Conservation (phyloP, 2,888 invertebrate genomes). For the Drosophila leonis region DNA sequence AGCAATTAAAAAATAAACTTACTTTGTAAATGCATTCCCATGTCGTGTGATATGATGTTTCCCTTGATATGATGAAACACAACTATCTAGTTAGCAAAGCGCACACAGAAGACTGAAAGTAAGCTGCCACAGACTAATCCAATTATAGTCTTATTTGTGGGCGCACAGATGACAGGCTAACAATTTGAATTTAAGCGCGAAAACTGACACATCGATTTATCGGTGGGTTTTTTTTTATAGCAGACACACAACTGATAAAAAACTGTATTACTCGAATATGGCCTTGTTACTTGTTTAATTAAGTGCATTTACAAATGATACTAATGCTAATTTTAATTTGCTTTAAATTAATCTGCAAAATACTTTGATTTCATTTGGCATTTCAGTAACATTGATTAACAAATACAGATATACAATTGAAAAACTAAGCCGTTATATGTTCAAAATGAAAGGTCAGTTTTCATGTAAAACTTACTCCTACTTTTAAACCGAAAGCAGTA, state of each 20-base stretch:
- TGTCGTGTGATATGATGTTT: slow-evolving; percentile 5
- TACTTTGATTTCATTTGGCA: background rate
- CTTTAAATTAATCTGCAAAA: background rate
- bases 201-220: slow-evolving; percentile 8
- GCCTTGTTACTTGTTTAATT: background rate
- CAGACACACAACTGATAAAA: background rate
- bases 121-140: slow-evolving; percentile 46
- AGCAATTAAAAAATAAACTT: slow-evolving; percentile 16
- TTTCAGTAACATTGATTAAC: background rate
- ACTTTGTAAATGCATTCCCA: slow-evolving; percentile 71
- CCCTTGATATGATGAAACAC: slow-evolving; percentile 61
- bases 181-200: slow-evolving; percentile 35
- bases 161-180: background rate
- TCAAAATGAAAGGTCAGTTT: no score
- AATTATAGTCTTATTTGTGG: slow-evolving; percentile 38
- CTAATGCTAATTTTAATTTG: background rate
- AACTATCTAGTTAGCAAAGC: slow-evolving; percentile 29
- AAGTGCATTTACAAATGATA: no score
- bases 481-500: no score
- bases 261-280: no score
- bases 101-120: slow-evolving; percentile 16
- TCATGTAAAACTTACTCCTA: background rate
- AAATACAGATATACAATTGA: no score
- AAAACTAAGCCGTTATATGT: background rate
- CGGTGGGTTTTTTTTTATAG: background rate